Evolutionary conservation across 2,113 vertebrate genomes (phyloP).

Genomic region (Campylomormyrus numenius): DNA sequence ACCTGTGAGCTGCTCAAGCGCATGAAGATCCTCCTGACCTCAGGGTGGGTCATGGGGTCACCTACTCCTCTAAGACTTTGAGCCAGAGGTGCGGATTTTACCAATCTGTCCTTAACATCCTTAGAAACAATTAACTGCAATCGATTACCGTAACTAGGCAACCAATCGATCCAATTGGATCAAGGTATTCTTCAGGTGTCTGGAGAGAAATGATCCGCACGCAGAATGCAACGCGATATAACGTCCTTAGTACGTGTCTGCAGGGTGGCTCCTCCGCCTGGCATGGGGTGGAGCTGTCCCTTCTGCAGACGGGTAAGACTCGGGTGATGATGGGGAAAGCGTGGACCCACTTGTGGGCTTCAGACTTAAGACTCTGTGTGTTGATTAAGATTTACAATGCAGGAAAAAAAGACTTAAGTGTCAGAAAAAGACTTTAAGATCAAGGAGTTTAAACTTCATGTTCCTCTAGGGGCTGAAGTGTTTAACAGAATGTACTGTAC

Average conservation of each 20-base stretch:
- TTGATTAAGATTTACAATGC: constrained; percentile 63
- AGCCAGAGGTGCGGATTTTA: not conserved
- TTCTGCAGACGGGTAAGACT: constrained; percentile 47
- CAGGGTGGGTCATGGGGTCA: not conserved
- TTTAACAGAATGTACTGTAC: constrained; percentile 56
- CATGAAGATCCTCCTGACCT: not conserved
- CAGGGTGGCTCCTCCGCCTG: not conserved
- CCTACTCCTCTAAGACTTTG: not conserved
- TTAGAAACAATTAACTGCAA: not conserved
- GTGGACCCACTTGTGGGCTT: constrained; percentile 44
- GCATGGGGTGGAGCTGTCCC: not conserved
- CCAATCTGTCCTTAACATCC: not conserved
- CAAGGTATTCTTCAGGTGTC: not conserved
- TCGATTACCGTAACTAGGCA: not conserved
- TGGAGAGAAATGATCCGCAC: not conserved
- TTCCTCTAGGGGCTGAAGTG: constrained; percentile 55
- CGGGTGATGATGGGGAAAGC: constrained; percentile 42
- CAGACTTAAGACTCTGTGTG: constrained; percentile 65
- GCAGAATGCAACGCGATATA: not conserved
- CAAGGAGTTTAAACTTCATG: constrained; percentile 39
- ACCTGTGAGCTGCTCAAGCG: not conserved
- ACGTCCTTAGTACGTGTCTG: not conserved
- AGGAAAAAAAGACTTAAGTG: constrained; percentile 52
- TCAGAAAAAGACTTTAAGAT: constrained; percentile 49
- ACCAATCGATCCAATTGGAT: not conserved